Evolutionary conservation across 2,888 invertebrate genomes (phyloP).

Genomic region (Euplexia lucipara): DNA sequence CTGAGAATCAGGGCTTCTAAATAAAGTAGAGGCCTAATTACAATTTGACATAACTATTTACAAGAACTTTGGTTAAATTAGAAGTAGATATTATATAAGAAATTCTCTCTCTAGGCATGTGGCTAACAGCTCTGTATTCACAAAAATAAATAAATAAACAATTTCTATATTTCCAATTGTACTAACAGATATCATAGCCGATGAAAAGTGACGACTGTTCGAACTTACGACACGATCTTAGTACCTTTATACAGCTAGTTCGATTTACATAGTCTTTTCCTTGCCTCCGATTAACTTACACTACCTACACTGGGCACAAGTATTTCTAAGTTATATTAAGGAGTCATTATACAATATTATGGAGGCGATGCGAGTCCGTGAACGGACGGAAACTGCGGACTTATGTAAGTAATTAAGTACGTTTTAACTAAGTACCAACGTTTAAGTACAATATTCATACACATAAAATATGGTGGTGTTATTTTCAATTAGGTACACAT

Average conservation of each 20-base stretch:
- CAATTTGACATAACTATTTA: constrained; percentile 36
- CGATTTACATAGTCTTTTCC: constrained; percentile 71
- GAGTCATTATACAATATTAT: constrained; percentile 65
- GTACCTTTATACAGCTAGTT: constrained; percentile 58
- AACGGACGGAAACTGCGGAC: background rate
- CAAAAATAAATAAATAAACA: constrained; percentile 46
- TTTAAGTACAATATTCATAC: constrained; percentile 23
- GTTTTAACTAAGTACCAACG: constrained; percentile 6
- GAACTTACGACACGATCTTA: constrained; percentile 29
- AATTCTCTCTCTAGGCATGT: background rate
- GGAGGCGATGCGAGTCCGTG: constrained; percentile 45
- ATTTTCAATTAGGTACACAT: background rate
- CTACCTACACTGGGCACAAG: constrained; percentile 67
- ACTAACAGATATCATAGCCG: constrained; percentile 52
- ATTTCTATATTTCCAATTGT: constrained; percentile 24
- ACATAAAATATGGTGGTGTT: background rate
- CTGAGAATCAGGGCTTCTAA: background rate
- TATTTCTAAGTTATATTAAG: constrained; percentile 60
- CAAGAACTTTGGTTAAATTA: constrained; percentile 7
- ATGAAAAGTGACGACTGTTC: constrained; percentile 30
- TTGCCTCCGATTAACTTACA: constrained; percentile 63
- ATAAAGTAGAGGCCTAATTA: background rate
- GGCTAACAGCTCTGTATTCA: constrained; percentile 31
- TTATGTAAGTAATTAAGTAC: constrained; percentile 18
- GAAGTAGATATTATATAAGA: background rate